These are phyloP conservation scores for Nothocercus julius DNA, from an alignment of 2,113 vertebrate genomes.

Conservation along the genomic window DNA sequence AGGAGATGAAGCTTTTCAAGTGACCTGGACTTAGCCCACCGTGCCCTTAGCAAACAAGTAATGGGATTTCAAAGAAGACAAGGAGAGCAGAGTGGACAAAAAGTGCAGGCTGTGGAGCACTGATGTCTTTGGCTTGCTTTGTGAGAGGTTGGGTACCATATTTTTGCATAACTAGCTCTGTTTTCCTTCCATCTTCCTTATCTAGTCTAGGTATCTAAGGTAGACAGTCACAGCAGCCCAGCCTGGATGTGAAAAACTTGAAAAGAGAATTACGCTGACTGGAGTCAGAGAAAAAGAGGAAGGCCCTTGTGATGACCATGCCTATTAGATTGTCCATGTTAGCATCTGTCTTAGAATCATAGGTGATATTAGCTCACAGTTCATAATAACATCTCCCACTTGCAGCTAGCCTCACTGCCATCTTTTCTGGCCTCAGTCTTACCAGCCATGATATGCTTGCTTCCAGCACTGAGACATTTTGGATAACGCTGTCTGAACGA, in stretches of 20 bases:
- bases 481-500: background rate
- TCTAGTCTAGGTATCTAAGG: background rate
- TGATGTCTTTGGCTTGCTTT: background rate
- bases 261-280: background rate
- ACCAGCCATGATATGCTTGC: background rate
- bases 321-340: background rate
- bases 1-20: background rate
- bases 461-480: background rate
- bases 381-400: background rate
- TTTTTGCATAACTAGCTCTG: background rate
- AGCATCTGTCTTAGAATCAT: background rate
- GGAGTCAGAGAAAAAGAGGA: background rate
- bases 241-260: background rate
- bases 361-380: background rate
- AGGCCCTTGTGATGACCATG: background rate
- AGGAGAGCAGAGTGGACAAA: background rate
- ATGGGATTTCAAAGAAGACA: background rate
- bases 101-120: background rate
- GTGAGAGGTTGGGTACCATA: background rate
- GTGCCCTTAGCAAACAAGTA: background rate
- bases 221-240: background rate
- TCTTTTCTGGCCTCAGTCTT: background rate
- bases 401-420: background rate
- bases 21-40: background rate
- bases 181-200: background rate